These are phyloP conservation scores for Sebastes hubbsi DNA, from an alignment of 2,797 vertebrate species.

Conservation along the genomic window DNA sequence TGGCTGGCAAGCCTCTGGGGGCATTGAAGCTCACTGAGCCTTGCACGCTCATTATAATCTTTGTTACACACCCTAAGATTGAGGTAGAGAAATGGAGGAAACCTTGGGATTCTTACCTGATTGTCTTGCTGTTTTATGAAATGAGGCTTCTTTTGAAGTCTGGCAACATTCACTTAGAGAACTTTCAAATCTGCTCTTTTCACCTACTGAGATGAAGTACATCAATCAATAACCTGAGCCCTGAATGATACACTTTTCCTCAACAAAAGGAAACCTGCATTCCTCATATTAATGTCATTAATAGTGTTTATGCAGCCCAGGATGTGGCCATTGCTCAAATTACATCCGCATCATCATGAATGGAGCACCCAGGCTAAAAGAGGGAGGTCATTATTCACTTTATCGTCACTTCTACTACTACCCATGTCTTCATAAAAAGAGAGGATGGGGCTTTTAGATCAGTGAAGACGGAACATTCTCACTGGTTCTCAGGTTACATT, in stretches of 20 bases:
- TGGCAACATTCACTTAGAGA: slow-evolving; percentile 16
- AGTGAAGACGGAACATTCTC: background rate
- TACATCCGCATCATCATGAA: background rate
- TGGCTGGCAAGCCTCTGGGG: slow-evolving; percentile 15
- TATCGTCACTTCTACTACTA: background rate
- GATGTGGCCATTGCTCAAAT: slow-evolving; percentile 10
- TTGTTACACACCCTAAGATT: slow-evolving; percentile 36
- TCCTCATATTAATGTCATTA: background rate
- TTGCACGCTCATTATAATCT: slow-evolving; percentile 32
- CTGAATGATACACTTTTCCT: background rate
- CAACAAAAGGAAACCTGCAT: background rate
- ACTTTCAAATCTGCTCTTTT: slow-evolving; percentile 1
- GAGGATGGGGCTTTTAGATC: background rate
- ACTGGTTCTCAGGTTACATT: background rate
- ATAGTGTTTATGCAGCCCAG: background rate
- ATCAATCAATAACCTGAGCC: background rate
- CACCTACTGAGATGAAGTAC: background rate
- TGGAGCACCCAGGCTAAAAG: background rate
- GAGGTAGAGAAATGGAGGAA: slow-evolving; percentile 10
- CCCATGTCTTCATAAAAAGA: background rate
- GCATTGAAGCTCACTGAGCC: slow-evolving; percentile 14
- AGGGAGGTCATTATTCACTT: background rate
- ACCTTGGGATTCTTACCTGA: slow-evolving; percentile 27
- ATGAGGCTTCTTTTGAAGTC: slow-evolving; percentile 10
- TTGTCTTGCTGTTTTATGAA: slow-evolving; percentile 16